These are phyloP conservation scores for Tribolium madens DNA, from an alignment of 1,140 invertebrate species.

Conservation along the genomic window DNA sequence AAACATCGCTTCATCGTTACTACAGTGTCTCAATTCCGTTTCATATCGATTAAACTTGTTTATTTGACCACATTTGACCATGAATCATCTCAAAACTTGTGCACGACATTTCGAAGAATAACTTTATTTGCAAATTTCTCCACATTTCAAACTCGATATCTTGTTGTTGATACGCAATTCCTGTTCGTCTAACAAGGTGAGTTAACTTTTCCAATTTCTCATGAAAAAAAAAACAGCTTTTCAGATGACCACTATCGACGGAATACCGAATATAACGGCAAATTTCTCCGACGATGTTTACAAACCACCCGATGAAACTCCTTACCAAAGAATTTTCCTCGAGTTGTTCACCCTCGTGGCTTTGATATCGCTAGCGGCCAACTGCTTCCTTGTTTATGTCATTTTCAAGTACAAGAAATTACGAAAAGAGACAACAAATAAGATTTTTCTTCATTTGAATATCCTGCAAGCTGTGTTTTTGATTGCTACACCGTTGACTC, in stretches of 20 bases:
- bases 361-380: constrained; percentile 18
- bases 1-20: too few species aligned
- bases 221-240: background rate
- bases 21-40: too few species aligned
- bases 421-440: constrained; percentile 25
- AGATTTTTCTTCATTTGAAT: constrained; percentile 38
- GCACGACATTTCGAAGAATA: too few species aligned
- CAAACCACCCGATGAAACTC: background rate
- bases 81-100: too few species aligned
- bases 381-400: constrained; percentile 30
- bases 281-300: background rate
- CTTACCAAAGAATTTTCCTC: constrained; percentile 16
- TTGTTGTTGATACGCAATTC: too few species aligned
- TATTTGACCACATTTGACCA: too few species aligned
- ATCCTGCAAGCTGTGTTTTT: constrained; percentile 32
- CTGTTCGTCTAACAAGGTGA: too few species aligned
- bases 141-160: too few species aligned
- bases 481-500: constrained; percentile 15
- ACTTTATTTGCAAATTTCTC: too few species aligned
- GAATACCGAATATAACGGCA: background rate
- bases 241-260: background rate
- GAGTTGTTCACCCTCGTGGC: constrained; percentile 41
- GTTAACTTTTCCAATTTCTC: too few species aligned
- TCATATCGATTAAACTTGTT: too few species aligned
- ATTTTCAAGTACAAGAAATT: constrained; percentile 45